Evolutionary conservation across 2,888 invertebrate genomes (phyloP), one percentile per base, ranked within the genome.

Genomic region (Biston betularia): DNA sequence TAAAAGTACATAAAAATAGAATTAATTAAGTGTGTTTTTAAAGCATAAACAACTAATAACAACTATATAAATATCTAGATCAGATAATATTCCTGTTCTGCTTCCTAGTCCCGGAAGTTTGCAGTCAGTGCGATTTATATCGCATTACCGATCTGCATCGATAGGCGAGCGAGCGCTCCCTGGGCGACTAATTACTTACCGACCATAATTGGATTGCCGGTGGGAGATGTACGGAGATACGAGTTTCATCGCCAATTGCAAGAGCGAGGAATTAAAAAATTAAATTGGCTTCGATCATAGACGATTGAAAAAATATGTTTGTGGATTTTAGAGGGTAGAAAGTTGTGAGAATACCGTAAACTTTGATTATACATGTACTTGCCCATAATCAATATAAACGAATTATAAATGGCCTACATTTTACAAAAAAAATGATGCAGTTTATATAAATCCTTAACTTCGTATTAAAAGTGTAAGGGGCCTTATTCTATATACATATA

Each of bases 181-280:
- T 63, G 74, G 74, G 72, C 70, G 77, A 77, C 77, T 80, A 81
- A 81, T 83, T 80, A 82, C 80, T 81, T 75, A 75, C 77, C 73
- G 80, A 75, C 78, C 74, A 78, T 81, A 78, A 81, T 81, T 81
- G 80, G 76, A 79, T 79, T 75, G 75, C 79, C 80, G 80, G 73
- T 71, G 70, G 68, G 68, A 74, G 71, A 59, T 59, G 54, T 54
- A 48, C 48, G 7, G 49, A 11, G 35, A 45, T 53, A 11, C 52
- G 34, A 60, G 38, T 48, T 9, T 46, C 38, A 45, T 48, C 48
- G 46, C 14, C n/a, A 9, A 6, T 12, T 48, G 33, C 62, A 55
- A n/a, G n/a, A 50, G 4, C n/a, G 44, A 42, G 14, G 40, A 46
- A 35, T 53, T 53, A 24, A 44, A 52, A 34, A 50, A 55, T 57